A percentile compares a stretch with the other conserved stretches of the same genome.
Conservation (phyloP, 2,888 invertebrate species). For the Nesidiocoris tenuis region DNA sequence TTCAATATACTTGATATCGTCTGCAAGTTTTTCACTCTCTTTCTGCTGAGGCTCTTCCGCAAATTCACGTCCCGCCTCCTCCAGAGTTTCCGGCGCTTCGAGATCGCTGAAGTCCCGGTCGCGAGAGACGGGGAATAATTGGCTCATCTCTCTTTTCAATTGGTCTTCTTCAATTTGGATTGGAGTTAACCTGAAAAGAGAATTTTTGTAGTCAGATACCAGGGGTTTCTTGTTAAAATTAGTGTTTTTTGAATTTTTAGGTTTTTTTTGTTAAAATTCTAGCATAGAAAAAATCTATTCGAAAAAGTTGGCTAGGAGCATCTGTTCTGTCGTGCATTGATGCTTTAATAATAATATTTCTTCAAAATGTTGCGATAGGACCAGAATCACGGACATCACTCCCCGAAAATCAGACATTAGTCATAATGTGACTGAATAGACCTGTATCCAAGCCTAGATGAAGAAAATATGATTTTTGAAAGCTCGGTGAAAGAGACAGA, state of each 20-base stretch:
- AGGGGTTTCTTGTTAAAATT: too few species aligned
- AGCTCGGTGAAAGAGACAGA: too few species aligned
- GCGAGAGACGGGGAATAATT: constrained; percentile 64
- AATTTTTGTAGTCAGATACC: not conserved
- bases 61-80: constrained; percentile 51
- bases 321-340: too few species aligned
- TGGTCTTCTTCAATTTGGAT: constrained; percentile 65
- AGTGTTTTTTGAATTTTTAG: too few species aligned
- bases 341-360: too few species aligned
- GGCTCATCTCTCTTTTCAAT: constrained; percentile 64
- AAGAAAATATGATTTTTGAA: too few species aligned
- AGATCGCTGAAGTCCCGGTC: constrained; percentile 72
- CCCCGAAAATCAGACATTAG: too few species aligned
- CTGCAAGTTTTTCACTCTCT: constrained; percentile 13
- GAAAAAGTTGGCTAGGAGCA: not conserved
- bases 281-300: not conserved
- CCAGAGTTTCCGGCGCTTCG: constrained; percentile 57
- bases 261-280: not conserved
- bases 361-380: too few species aligned
- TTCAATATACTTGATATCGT: constrained; percentile 57
- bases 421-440: too few species aligned
- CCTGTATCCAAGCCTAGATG: too few species aligned
- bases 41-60: not conserved
- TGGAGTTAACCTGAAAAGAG: constrained; percentile 42
- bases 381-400: too few species aligned